Base-by-base conservation (phyloP, 2,888 invertebrate genomes). In the Parapristionchus giblindavisi region DNA sequence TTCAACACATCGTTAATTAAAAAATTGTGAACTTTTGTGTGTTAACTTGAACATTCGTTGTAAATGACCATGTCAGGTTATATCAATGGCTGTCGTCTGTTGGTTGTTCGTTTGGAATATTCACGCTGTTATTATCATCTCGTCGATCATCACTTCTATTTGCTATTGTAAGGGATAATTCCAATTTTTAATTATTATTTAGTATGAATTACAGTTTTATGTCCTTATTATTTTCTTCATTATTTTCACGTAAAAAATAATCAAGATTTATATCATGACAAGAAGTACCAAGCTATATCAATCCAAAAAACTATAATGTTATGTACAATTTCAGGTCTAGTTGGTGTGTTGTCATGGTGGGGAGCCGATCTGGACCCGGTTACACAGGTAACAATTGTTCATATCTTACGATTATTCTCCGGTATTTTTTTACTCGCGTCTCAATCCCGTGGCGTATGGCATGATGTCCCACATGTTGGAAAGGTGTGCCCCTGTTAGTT, bases 281-380 rank as follows among this genome's bases (percentile, higher is more conserved):
- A n/a, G n/a, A n/a, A n/a, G n/a, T n/a, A n/a, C n/a, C n/a, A n/a
- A n/a, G n/a, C n/a, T n/a, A n/a, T n/a, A n/a, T n/a, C n/a, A n/a
- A n/a, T n/a, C n/a, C n/a, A n/a, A n/a, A n/a, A n/a, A n/a, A n/a
- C n/a, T n/a, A n/a, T n/a, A n/a, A n/a, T n/a, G n/a, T n/a, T 24
- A 3, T 40, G 27, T 8, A 6, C 29, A 1, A 1, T 54, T 56
- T 17, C 79, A 87, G 87, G 79, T 17, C 82, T 87, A 48, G 85
- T 87, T 56, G 87, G 87, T 3, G 76, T 83, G 24, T 78, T 87
- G 29, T 81, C 83, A 34, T 86, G 84, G 79, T 86, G 85, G 83
- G 87, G 87, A 27, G 83, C 84, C 8, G 87, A 87, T 76, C 76
- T 87, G 38, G 87, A 87, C 52, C 87, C 87, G 5, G 84, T 87